Evolutionary conservation across 2,113 vertebrate species (phyloP).

Genomic region (Prunella fulvescens): DNA sequence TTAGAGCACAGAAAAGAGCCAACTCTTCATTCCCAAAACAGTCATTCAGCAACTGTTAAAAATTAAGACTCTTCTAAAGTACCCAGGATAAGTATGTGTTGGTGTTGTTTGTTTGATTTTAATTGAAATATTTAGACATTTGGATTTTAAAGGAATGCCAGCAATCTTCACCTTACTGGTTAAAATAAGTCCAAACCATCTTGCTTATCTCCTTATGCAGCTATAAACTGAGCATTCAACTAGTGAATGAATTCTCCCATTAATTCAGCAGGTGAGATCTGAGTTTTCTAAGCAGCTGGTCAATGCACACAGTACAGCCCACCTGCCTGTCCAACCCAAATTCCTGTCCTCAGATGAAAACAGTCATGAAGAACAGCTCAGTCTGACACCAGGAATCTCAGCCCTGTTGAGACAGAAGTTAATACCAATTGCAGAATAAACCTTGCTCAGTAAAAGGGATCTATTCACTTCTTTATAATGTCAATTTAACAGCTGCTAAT

Average conservation of each 20-base stretch:
- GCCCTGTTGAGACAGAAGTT: background rate
- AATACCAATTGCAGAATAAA: background rate
- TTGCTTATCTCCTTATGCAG: background rate
- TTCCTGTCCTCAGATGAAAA: background rate
- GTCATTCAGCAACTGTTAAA: background rate
- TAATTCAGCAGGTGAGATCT: background rate
- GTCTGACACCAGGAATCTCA: background rate
- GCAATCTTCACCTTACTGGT: background rate
- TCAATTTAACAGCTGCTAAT: conserved; percentile 47
- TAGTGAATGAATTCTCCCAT: background rate
- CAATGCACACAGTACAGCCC: background rate
- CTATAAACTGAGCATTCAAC: background rate
- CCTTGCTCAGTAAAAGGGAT: conserved; percentile 40
- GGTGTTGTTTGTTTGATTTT: background rate
- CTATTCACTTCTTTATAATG: conserved; percentile 20
- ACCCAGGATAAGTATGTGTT: background rate
- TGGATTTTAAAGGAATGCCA: background rate
- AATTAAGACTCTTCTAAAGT: background rate
- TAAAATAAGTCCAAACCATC: background rate
- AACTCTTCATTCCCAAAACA: background rate
- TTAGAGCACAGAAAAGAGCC: background rate
- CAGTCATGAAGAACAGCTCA: background rate
- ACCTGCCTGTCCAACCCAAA: background rate
- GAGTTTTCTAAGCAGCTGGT: background rate
- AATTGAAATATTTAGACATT: background rate